Base-by-base conservation (phyloP, 2,797 vertebrate species). In the Phylloscopus collybita region DNA sequence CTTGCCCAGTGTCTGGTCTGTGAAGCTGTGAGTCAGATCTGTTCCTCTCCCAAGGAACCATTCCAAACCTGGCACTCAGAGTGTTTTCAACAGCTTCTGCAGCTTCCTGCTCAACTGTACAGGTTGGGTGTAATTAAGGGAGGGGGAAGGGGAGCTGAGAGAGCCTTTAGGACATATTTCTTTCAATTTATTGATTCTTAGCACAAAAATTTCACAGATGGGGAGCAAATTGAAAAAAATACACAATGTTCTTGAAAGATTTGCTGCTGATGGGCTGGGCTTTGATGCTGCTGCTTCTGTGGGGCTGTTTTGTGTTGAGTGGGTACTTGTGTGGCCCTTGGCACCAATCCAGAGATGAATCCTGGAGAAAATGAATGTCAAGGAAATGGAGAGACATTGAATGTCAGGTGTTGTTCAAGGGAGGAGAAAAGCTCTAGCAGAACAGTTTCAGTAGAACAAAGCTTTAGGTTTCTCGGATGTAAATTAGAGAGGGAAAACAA, bases 181-280 rank as follows among this genome's bases (percentile, higher is more conserved):
- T 93, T 90, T 87, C 89, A 54, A 47, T 88, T 80, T 83, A 94
- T 90, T 85, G 94, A 92, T 96, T 95, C 75, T 56, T 44, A 91
- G 86, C 80, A 93, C 89, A 82, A 27, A 94, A 94, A 90, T 93
- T 93, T 65, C 81, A 65, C 76, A 88, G 88, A 50, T 92, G 81
- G 85, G 62, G 87, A 82, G n/a, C 85, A 93, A 93, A 96, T 93
- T 86, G 89, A 93, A 65, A 82, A 93, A 93, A 93, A 93, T 50
- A 81, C 91, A 66, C 1, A 5, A 40, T 92, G 95, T 80, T 60
- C 72, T 70, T 62, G 61, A 80, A 91, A 69, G 86, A 51, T 78
- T 70, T 86, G 70, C 88, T 84, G 73, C 86, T 84, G 88, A 61
- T 75, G 92, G 85, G 62, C 82, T 89, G 80, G 80, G 67, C 80